phyloP scores from a whole-genome alignment of 2,113 vertebrate species.

The Chinchilla lanigera region DNA sequence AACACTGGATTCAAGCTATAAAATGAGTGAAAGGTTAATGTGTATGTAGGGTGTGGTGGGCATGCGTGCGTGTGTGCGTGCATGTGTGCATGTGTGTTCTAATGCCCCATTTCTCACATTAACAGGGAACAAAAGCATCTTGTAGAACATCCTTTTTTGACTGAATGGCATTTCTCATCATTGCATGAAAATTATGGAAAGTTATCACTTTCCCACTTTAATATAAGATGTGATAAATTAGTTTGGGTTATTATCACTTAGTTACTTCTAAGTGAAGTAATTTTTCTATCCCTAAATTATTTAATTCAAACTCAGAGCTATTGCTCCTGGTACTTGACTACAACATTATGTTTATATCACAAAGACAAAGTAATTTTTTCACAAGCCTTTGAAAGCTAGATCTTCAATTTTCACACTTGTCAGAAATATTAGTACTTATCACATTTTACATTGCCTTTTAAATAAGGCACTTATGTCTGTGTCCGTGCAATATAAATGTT shows the following conservation, averaged over 20 bases:
- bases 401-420: slow-evolving; percentile 73
- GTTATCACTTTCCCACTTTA: slow-evolving; percentile 13
- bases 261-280: slow-evolving; percentile 52
- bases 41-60: background rate
- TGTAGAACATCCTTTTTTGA: background rate
- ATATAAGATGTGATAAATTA: slow-evolving; percentile 23
- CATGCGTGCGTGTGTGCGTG: background rate
- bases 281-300: background rate
- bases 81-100: background rate
- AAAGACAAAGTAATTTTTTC: slow-evolving; percentile 54
- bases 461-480: slow-evolving; percentile 45
- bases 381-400: slow-evolving; percentile 35
- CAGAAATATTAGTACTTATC: slow-evolving; percentile 69
- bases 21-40: background rate
- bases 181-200: slow-evolving; percentile 20
- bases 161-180: background rate
- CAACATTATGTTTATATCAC: slow-evolving; percentile 29
- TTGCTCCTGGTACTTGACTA: background rate
- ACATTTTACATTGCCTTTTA: slow-evolving; percentile 58
- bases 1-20: background rate
- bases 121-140: background rate
- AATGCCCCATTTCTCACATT: background rate
- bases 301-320: background rate
- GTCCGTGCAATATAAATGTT: slow-evolving; percentile 62
- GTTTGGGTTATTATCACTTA: slow-evolving; percentile 38